phyloP scores from a whole-genome alignment of 1,140 invertebrate species.

The Platorchestia sp. region DNA sequence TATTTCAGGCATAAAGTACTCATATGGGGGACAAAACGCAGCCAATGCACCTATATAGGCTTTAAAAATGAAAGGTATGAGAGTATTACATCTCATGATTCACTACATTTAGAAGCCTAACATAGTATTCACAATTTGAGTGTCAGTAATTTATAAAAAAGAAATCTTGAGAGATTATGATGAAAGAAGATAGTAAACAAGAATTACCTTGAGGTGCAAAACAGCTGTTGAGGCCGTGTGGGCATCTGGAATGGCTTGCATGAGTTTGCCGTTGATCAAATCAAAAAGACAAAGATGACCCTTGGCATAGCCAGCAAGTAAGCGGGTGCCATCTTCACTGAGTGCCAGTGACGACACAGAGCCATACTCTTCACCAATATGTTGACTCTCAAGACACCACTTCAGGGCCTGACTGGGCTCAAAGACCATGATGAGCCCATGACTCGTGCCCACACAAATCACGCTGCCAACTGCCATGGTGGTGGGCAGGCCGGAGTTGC shows the following conservation, averaged over 20 bases:
- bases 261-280: constrained; percentile 81
- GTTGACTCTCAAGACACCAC: constrained; percentile 77
- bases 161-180: neutral
- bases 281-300: constrained; percentile 90
- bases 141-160: neutral
- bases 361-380: constrained; percentile 73
- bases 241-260: constrained; percentile 85
- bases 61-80: too few species aligned
- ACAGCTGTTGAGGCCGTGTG: constrained; percentile 90
- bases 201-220: constrained; percentile 83
- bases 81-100: neutral
- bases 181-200: neutral
- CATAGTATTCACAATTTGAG: neutral
- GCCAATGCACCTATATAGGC: too few species aligned
- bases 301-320: constrained; percentile 89
- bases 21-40: too few species aligned
- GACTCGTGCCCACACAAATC: constrained; percentile 92
- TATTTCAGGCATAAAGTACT: too few species aligned
- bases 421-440: constrained; percentile 92
- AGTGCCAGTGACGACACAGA: constrained; percentile 87
- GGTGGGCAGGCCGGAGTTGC: constrained; percentile 76
- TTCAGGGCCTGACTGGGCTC: constrained; percentile 86
- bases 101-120: neutral
- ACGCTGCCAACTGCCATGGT: constrained; percentile 82
- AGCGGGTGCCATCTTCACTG: constrained; percentile 86